Conservation (phyloP, 2,113 vertebrate species). For the Platycercus adscitus region DNA sequence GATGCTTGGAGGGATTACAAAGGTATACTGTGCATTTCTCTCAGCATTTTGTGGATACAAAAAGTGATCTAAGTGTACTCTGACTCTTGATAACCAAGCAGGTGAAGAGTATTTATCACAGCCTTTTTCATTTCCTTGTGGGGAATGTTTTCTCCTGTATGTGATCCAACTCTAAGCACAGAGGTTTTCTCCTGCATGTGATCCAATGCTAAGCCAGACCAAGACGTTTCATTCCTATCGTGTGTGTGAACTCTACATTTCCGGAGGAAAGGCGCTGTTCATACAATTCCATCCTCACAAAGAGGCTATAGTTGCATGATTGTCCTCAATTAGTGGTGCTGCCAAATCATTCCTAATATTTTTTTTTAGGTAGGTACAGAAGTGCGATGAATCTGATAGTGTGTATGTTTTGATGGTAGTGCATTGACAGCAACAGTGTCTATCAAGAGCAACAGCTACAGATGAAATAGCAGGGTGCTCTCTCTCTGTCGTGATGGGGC, state of each 20-base stretch:
- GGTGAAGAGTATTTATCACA: neutral
- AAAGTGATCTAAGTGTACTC: neutral
- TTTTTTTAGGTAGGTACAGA: neutral
- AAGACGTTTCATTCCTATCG: neutral
- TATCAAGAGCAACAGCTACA: constrained; percentile 39
- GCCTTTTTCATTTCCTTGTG: neutral
- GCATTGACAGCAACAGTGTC: constrained; percentile 46
- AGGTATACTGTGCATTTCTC: neutral
- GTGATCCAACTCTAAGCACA: accelerated
- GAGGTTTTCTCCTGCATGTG: neutral
- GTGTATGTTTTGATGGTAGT: constrained; percentile 53
- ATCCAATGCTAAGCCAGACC: neutral
- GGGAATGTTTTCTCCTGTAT: neutral
- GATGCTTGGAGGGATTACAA: neutral
- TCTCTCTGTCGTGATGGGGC: constrained; percentile 25
- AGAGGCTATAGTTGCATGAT: constrained; percentile 1
- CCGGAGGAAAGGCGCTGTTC: neutral
- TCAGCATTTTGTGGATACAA: neutral
- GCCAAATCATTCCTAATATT: constrained; percentile 23
- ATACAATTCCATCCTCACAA: neutral
- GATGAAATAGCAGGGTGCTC: constrained; percentile 57
- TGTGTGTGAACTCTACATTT: neutral
- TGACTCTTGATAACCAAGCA: neutral
- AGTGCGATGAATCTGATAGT: constrained; percentile 17
- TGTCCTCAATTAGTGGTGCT: constrained; percentile 24